These are phyloP conservation scores for Ptilorrhoa leucosticta DNA, from an alignment of 2,113 vertebrate species.

Conservation along the genomic window DNA sequence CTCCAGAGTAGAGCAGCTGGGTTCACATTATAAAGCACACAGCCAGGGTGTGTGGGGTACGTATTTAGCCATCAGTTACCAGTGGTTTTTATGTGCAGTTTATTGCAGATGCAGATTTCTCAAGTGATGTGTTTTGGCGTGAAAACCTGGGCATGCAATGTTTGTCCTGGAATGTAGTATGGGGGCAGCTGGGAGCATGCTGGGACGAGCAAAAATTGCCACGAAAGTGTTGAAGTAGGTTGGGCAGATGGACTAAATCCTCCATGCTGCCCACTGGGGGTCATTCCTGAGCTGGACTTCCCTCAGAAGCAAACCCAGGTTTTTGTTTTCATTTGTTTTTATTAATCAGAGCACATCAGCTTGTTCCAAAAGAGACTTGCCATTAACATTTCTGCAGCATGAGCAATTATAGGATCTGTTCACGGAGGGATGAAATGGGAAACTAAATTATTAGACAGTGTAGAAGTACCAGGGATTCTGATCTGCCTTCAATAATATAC, in stretches of 20 bases:
- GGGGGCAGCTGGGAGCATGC: not conserved
- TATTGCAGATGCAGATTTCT: not conserved
- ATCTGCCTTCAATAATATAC: not conserved
- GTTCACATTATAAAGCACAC: rapidly evolving
- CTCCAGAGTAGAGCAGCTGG: not conserved
- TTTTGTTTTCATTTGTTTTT: not conserved
- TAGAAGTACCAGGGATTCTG: not conserved
- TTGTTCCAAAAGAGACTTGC: not conserved
- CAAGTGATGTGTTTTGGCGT: not conserved
- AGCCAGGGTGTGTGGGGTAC: rapidly evolving
- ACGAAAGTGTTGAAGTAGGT: rapidly evolving
- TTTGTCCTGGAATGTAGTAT: not conserved
- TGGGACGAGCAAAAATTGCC: not conserved
- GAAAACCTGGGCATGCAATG: not conserved
- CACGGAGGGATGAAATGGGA: not conserved
- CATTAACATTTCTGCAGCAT: not conserved
- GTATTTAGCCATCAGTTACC: not conserved
- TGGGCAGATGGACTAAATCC: not conserved
- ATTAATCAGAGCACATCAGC: not conserved
- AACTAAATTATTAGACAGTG: not conserved
- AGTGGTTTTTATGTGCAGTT: not conserved
- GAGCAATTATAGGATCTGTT: not conserved
- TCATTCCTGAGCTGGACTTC: not conserved
- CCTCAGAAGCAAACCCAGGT: not conserved
- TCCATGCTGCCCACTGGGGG: not conserved